Evolutionary conservation across 2,113 vertebrate genomes (phyloP).

Genomic region (Actenoides hombroni): DNA sequence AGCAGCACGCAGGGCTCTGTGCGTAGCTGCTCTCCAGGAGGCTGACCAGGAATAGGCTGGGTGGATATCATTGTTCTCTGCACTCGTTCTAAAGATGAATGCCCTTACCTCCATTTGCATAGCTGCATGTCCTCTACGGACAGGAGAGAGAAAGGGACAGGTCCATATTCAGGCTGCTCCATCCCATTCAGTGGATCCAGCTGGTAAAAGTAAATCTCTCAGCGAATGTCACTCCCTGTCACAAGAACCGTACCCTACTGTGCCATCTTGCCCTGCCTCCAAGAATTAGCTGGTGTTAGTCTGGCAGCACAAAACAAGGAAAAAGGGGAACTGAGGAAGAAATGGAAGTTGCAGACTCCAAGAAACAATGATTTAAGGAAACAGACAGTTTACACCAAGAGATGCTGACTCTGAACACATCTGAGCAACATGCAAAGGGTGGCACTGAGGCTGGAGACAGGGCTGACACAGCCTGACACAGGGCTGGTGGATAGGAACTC

Average conservation of each 20-base stretch:
- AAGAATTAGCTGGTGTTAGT: neutral
- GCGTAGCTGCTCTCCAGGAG: neutral
- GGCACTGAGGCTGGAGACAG: neutral
- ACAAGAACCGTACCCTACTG: neutral
- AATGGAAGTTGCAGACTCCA: neutral
- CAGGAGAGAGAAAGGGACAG: neutral
- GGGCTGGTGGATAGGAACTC: neutral
- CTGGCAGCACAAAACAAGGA: neutral
- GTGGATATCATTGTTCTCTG: neutral
- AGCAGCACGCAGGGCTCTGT: neutral
- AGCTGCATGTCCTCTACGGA: neutral
- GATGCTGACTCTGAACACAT: neutral
- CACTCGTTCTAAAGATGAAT: fast-evolving
- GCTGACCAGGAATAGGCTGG: fast-evolving
- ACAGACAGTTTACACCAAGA: no score
- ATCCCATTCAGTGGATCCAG: neutral
- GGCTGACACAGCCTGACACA: neutral
- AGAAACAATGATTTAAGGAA: neutral
- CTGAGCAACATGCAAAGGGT: neutral
- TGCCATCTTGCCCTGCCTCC: neutral
- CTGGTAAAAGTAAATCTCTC: neutral
- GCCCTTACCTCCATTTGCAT: neutral
- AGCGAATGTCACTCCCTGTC: neutral
- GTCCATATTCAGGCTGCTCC: neutral
- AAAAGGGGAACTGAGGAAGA: neutral